Conservation (phyloP, 92 coral and sea anemone species). For the Metridium senile region DNA sequence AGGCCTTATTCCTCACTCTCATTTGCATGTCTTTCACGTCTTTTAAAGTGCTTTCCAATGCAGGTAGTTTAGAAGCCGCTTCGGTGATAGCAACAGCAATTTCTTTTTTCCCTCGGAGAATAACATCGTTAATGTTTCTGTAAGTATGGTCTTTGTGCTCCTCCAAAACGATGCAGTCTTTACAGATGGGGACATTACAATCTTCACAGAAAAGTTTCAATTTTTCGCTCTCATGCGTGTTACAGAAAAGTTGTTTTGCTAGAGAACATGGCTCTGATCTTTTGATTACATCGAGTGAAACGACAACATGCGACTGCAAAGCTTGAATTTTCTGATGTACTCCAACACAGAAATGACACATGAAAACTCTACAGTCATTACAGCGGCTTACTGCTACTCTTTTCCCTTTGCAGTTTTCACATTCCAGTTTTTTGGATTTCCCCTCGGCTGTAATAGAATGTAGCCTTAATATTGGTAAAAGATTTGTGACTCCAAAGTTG, state of each 20-base stretch:
- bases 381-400: slow-evolving; percentile 26
- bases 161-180: slow-evolving; percentile 37
- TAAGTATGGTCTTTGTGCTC: slow-evolving; percentile 34
- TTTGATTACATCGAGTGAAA: slow-evolving; percentile 15
- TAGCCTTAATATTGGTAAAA: slow-evolving; percentile 27
- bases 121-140: slow-evolving; percentile 3
- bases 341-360: slow-evolving; percentile 27
- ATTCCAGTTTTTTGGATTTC: slow-evolving; percentile 14
- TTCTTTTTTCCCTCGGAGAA: slow-evolving; percentile 25
- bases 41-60: slow-evolving; percentile 26
- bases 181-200: slow-evolving; percentile 20
- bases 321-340: slow-evolving; percentile 36
- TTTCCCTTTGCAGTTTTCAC: slow-evolving; percentile 36
- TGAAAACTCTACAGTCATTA: slow-evolving; percentile 23
- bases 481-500: slow-evolving; percentile 32
- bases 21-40: slow-evolving; percentile 28
- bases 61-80: slow-evolving; percentile 27
- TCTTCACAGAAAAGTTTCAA: slow-evolving; percentile 19
- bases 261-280: slow-evolving; percentile 31
- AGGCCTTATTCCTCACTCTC: slow-evolving; percentile 21
- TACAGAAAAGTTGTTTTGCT: slow-evolving; percentile 28
- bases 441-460: slow-evolving; percentile 7
- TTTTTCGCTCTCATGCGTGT: slow-evolving; percentile 18
- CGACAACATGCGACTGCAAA: slow-evolving; percentile 19
- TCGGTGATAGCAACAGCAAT: slow-evolving; percentile 27